Base-by-base conservation (phyloP, 2,888 invertebrate species). In the Endomychus coccineus region DNA sequence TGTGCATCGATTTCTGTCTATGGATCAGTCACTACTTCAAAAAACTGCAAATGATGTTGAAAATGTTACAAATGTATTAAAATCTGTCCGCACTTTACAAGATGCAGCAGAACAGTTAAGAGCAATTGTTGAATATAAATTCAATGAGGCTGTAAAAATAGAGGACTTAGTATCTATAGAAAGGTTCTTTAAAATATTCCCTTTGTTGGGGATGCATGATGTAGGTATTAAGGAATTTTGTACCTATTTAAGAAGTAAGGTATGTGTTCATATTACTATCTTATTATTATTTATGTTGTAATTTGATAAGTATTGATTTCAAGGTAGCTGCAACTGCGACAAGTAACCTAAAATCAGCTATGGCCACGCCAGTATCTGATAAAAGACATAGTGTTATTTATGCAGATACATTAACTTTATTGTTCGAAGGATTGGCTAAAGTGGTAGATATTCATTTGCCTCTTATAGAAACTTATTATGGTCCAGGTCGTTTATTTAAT, bases 111-210 rank as follows among this genome's bases (percentile, higher is more conserved):
- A 71, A 42, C 80, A 85, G 56, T 67, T 89, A 28, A 71, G 74
- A 49, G 69, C 71, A 5, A 79, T 87, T 38, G 77, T 91, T 2
- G 77, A 78, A 29, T 75, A 73, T 33, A 82, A 89, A 59, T 95
- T 97, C 62, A 89, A 92, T 52, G 91, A 92, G 57, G 91, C 97
- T 3, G 86, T 95, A 0, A 77, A 78, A 36, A 79, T 78, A 32
- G 87, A 88, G 52, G 95, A 97, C 63, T 74, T 89, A 24, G 84
- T 86, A 0, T 85, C 87, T 0, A 87, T 96, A 11, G 94, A 96
- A 61, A 71, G 96, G 36, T 89, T 96, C 61, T 97, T 97, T 64
- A 96, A 96, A 66, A 81, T 98, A 55, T 98, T 96, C 67, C 97
- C 98, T 0, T 71, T 96, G 40, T 71, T 99, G 5, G 91, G 91